A percentile compares a stretch with the other conserved stretches of the same genome.
phyloP scores from a whole-genome alignment of 2,113 vertebrate genomes.

The Pachycephala philippinensis region DNA sequence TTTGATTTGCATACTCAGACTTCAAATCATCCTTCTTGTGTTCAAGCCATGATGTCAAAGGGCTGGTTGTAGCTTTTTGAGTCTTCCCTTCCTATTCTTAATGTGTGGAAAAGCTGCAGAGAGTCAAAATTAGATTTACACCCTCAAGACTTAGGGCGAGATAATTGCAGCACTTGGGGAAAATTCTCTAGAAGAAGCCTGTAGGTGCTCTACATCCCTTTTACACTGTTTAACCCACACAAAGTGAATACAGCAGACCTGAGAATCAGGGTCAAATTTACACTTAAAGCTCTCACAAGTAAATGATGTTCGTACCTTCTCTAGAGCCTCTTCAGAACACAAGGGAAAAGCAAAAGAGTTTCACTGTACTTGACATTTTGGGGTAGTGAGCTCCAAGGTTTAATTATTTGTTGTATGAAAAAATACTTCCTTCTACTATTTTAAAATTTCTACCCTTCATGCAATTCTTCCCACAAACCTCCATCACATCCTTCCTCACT shows the following conservation, averaged over 20 bases:
- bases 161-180: neutral
- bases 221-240: neutral
- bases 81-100: neutral
- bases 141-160: neutral
- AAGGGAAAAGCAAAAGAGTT: neutral
- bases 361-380: neutral
- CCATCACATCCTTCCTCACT: neutral
- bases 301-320: neutral
- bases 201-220: neutral
- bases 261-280: neutral
- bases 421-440: neutral
- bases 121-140: neutral
- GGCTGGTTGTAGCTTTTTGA: neutral
- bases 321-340: neutral
- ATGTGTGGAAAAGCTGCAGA: neutral
- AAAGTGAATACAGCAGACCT: neutral
- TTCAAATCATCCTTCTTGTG: neutral
- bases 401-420: neutral
- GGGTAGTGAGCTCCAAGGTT: neutral
- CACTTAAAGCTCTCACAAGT: neutral
- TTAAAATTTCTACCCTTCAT: neutral
- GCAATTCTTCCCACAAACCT: neutral
- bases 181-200: neutral
- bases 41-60: neutral
- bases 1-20: neutral